phyloP scores from a whole-genome alignment of 2,113 vertebrate species.

The Hypomesus transpacificus region DNA sequence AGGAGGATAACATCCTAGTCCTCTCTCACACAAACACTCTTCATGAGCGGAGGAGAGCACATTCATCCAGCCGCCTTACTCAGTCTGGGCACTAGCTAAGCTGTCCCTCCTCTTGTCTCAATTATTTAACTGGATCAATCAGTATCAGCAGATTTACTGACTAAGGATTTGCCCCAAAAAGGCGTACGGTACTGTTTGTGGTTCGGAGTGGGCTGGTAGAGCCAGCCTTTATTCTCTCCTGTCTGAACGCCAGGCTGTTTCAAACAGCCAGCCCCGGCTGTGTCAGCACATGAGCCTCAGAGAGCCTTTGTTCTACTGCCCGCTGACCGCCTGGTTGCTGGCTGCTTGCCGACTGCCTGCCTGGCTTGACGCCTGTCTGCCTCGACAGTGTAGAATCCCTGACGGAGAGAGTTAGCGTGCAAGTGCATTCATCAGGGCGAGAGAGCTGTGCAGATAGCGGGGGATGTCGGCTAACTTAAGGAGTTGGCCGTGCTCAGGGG shows the following conservation, averaged over 20 bases:
- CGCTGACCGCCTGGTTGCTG: conserved; percentile 37
- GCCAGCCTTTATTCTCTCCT: background rate
- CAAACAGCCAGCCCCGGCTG: conserved; percentile 41
- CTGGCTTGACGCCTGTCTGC: background rate
- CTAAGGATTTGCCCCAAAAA: too few species aligned
- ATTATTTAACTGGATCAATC: too few species aligned
- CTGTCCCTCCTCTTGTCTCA: too few species aligned
- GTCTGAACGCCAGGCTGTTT: background rate
- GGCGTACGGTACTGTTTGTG: too few species aligned
- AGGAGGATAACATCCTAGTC: too few species aligned
- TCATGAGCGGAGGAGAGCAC: too few species aligned
- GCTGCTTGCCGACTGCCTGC: conserved; percentile 14
- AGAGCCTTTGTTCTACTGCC: conserved; percentile 42
- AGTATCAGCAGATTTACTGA: too few species aligned
- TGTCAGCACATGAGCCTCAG: conserved; percentile 44
- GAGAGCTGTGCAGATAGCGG: background rate
- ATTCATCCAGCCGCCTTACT: too few species aligned
- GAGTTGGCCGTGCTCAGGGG: too few species aligned
- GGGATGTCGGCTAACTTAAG: background rate
- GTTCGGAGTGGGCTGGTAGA: too few species aligned
- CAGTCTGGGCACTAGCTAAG: too few species aligned
- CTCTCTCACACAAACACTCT: too few species aligned
- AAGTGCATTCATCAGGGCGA: conserved; percentile 16
- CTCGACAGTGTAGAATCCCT: conserved; percentile 22
- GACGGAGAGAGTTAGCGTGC: background rate